Conservation (phyloP, 2,888 invertebrate species). For the Drosophila pseudotalamancana region DNA sequence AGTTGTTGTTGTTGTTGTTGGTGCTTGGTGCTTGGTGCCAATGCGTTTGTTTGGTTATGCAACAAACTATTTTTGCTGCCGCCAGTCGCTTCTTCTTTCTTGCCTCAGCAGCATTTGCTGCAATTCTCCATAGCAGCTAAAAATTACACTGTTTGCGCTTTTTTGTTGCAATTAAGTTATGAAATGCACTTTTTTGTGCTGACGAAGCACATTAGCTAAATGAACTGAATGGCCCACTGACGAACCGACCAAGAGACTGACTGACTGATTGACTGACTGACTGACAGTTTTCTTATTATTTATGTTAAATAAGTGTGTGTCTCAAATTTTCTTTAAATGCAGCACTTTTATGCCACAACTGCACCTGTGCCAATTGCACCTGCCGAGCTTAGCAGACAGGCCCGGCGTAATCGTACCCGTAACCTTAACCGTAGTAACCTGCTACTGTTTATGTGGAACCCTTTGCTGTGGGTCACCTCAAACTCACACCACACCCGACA, state of each 20-base stretch:
- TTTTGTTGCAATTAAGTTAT: conserved; percentile 65
- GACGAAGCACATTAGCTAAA: conserved; percentile 65
- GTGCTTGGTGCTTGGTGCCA: conserved; percentile 14
- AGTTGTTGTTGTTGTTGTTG: conserved; percentile 16
- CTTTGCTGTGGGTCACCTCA: conserved; percentile 15
- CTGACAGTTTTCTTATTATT: background rate
- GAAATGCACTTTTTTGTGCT: conserved; percentile 63
- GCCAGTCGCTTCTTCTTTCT: conserved; percentile 42
- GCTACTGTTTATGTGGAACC: conserved; percentile 18
- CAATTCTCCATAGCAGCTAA: conserved; percentile 36
- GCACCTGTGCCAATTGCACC: conserved; percentile 2
- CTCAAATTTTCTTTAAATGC: conserved; percentile 15
- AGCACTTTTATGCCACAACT: background rate
- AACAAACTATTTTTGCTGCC: conserved; percentile 35
- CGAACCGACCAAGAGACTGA: conserved; percentile 11
- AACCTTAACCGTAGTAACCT: conserved; percentile 19
- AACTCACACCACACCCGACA: background rate
- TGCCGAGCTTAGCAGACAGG: conserved; percentile 1
- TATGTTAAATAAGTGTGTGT: background rate
- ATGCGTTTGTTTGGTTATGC: conserved; percentile 56
- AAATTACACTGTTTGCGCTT: conserved; percentile 18
- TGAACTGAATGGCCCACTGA: conserved; percentile 41
- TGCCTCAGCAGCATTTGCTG: conserved; percentile 10
- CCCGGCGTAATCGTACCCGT: conserved; percentile 14
- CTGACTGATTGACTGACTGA: conserved; percentile 30